Conservation (phyloP, 2,797 vertebrate genomes). For the Oreortyx pictus region DNA sequence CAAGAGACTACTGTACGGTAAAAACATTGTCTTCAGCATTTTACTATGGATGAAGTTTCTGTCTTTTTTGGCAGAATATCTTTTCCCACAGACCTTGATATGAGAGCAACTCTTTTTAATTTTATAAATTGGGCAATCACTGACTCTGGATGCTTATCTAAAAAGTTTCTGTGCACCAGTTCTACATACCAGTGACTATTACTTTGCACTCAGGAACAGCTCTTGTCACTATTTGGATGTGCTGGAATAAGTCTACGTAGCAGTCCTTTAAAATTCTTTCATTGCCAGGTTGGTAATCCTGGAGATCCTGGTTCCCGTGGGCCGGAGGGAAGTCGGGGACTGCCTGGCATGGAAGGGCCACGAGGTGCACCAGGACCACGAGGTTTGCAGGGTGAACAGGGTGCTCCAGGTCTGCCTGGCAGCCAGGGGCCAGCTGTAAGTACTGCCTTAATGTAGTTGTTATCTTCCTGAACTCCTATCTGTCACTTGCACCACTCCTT, state of each 20-base stretch:
- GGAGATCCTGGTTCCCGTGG: slow-evolving; percentile 91
- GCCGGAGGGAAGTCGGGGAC: slow-evolving; percentile 90
- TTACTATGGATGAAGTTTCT: background rate
- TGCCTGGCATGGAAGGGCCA: slow-evolving; percentile 92
- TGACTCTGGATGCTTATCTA: background rate
- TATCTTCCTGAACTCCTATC: background rate
- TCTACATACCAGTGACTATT: background rate
- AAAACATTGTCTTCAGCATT: background rate
- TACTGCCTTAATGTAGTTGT: background rate
- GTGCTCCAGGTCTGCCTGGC: slow-evolving; percentile 88
- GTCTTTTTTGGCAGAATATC: background rate
- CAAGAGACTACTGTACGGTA: background rate
- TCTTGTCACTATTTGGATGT: background rate
- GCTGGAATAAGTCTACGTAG: background rate
- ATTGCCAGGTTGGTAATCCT: slow-evolving; percentile 85
- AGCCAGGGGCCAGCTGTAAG: slow-evolving; percentile 92
- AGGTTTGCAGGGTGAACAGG: slow-evolving; percentile 94
- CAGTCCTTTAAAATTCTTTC: background rate
- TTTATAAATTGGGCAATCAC: background rate
- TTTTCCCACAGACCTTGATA: background rate
- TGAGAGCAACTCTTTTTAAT: background rate
- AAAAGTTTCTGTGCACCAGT: background rate
- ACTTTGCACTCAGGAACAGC: background rate
- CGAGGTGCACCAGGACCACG: slow-evolving; percentile 88
- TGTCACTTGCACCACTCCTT: background rate